Evolutionary conservation across 2,113 vertebrate species (phyloP).

Genomic region (Plestiodon gilberti): DNA sequence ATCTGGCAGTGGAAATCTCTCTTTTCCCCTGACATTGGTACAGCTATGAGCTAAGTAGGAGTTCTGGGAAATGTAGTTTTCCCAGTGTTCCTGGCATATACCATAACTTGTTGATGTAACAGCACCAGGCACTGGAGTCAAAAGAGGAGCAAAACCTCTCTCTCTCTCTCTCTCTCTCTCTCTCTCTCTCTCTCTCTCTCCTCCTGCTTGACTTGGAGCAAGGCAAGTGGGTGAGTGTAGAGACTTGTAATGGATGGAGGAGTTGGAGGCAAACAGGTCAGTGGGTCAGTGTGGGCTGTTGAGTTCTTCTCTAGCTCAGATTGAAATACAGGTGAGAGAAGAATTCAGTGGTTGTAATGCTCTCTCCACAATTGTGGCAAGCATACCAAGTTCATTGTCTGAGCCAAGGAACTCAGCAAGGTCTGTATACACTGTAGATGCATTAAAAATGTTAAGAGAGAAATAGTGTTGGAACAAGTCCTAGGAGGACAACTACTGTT

Average conservation of each 20-base stretch:
- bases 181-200: background rate
- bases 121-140: background rate
- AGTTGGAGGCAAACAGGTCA: background rate
- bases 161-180: background rate
- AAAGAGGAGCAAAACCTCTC: background rate
- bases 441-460: background rate
- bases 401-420: background rate
- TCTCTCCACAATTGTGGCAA: background rate
- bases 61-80: background rate
- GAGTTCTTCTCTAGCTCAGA: background rate
- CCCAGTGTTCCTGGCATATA: too few species aligned
- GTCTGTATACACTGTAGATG: background rate
- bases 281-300: too few species aligned
- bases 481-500: slow-evolving; percentile 10
- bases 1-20: background rate
- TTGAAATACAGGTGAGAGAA: background rate
- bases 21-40: background rate
- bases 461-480: background rate
- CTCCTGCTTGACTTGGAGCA: background rate
- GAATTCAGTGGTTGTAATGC: background rate
- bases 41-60: background rate
- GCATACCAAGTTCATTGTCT: too few species aligned
- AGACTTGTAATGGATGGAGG: background rate
- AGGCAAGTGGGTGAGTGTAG: background rate
- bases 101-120: background rate